Evolutionary conservation across 2,797 vertebrate genomes (phyloP).

Genomic region (Lepidocolaptes lacrymiger): DNA sequence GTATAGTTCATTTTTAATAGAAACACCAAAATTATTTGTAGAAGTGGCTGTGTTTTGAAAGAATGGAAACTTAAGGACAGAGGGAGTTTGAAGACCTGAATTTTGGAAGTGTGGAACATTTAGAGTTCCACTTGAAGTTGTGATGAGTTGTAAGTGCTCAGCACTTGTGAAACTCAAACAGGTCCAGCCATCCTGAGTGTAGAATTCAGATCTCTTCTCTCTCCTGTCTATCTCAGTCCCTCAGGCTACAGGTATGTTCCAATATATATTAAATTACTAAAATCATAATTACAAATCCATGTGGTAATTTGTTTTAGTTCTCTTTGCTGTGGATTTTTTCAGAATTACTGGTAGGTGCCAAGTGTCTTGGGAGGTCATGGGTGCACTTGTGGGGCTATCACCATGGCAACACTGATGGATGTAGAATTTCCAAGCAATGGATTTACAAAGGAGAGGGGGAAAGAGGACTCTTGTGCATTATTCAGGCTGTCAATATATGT

Average conservation of each 20-base stretch:
- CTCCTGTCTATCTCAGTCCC: not conserved
- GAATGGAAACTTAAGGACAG: not conserved
- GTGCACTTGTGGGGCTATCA: not conserved
- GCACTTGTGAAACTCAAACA: not conserved
- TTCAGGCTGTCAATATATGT: not conserved
- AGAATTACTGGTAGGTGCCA: conserved; percentile 1
- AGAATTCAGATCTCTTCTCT: not conserved
- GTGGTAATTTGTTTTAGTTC: not conserved
- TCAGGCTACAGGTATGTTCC: not conserved
- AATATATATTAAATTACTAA: not conserved
- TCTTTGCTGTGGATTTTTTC: not conserved
- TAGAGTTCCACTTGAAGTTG: not conserved
- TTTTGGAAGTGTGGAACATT: not conserved
- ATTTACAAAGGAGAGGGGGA: not conserved
- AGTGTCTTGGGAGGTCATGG: conserved; percentile 25
- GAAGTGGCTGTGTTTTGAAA: not conserved
- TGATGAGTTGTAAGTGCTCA: not conserved
- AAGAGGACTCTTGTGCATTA: not conserved
- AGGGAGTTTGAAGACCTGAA: not conserved
- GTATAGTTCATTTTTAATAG: not conserved
- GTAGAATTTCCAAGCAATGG: conserved; percentile 1
- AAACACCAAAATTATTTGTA: not conserved
- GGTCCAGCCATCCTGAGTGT: not conserved
- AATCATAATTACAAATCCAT: not conserved
- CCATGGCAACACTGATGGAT: conserved; percentile 23